Evolutionary conservation across 1,140 invertebrate species (phyloP).

Genomic region (Luehdorfia chinensis): DNA sequence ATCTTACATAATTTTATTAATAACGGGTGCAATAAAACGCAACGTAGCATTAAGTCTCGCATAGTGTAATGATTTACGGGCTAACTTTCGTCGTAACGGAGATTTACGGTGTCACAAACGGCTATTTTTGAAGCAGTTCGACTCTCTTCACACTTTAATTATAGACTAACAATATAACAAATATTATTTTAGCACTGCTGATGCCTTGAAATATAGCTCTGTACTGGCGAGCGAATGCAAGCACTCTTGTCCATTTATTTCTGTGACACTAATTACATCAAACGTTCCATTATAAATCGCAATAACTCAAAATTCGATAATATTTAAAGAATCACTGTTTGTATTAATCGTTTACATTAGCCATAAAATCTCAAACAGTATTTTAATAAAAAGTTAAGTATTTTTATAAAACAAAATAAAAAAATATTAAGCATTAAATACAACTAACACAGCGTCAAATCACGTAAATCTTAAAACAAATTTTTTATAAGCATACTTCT

Average conservation of each 20-base stretch:
- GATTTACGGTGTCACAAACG: constrained; percentile 68
- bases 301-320: constrained; percentile 28
- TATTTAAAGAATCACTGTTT: constrained; percentile 7
- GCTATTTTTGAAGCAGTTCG: constrained; percentile 67
- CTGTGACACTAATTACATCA: constrained; percentile 27
- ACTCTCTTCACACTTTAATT: constrained; percentile 70
- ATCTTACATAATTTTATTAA: constrained; percentile 54
- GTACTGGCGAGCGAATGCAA: constrained; percentile 14
- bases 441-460: no score
- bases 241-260: constrained; percentile 13
- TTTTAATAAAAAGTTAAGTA: neutral
- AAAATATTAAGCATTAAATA: no score
- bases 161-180: constrained; percentile 67
- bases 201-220: constrained; percentile 46
- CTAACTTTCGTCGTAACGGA: constrained; percentile 61
- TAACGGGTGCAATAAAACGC: constrained; percentile 58
- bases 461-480: no score
- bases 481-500: no score
- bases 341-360: no score
- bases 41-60: constrained; percentile 58
- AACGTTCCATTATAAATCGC: constrained; percentile 25
- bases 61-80: constrained; percentile 58
- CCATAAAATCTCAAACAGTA: neutral
- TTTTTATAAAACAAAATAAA: no score
- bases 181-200: constrained; percentile 50